These are phyloP conservation scores for Cephus rjabovi DNA, from an alignment of 2,888 invertebrate species.

Conservation along the genomic window DNA sequence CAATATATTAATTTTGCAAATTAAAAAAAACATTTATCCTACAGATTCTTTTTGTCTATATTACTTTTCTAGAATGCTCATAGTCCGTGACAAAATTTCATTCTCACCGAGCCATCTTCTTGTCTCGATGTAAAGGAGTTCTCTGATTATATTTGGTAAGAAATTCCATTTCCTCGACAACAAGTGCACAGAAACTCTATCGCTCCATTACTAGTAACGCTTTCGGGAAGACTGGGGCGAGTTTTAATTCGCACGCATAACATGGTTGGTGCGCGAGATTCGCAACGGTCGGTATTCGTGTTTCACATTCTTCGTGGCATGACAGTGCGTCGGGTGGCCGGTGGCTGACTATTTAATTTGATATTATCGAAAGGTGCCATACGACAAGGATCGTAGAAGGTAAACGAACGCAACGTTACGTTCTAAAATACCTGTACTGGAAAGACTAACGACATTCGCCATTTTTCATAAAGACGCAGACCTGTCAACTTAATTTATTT, in stretches of 20 bases:
- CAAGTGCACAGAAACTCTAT: too few species aligned
- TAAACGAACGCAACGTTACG: background rate
- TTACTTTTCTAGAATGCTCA: background rate
- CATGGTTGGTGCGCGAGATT: slow-evolving; percentile 28
- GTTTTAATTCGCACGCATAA: slow-evolving; percentile 27
- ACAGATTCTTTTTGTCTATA: background rate
- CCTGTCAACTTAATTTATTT: background rate
- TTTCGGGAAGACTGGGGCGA: slow-evolving; percentile 1
- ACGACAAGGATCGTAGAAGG: background rate
- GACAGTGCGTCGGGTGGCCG: slow-evolving; percentile 16
- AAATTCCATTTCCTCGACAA: background rate
- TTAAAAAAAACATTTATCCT: too few species aligned
- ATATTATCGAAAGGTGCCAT: slow-evolving; percentile 17
- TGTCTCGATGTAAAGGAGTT: background rate
- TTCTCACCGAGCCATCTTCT: background rate
- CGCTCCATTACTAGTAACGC: background rate
- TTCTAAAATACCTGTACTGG: background rate
- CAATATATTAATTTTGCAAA: background rate
- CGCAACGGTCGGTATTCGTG: slow-evolving; percentile 34
- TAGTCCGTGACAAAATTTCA: background rate
- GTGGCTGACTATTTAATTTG: slow-evolving; percentile 25
- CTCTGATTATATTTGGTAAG: background rate
- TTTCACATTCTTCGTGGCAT: slow-evolving; percentile 35
- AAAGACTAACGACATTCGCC: background rate
- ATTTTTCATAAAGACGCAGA: background rate